Evolutionary conservation across 1,140 invertebrate genomes (phyloP), one percentile per base, ranked within the genome.

Genomic region (Drosophila lacertosa): DNA sequence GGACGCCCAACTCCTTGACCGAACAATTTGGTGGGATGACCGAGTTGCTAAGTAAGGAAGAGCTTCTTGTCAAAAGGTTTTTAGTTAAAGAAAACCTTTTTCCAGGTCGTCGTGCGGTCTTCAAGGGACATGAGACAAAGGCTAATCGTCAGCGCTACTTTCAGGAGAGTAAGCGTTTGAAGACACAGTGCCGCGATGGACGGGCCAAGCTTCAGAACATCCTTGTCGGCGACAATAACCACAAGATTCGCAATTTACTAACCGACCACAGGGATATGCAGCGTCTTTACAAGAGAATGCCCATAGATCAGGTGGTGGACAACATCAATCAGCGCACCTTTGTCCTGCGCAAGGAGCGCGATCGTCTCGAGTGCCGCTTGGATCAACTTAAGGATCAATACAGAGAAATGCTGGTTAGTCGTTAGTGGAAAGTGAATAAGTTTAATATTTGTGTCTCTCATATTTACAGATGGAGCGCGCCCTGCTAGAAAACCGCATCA

Each of bases 271-370:
- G 74, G 57, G 81, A 89, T 6, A 83, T 90, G 77, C 86, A 90
- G 53, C 75, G 89, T 1, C 33, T 91, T 0, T 91, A 91, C 50
- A 73, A 90, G 32, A 77, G 77, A 24, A 91, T 91, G 90, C 90
- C 90, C 16, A 74, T 89, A 35, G 68, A 90, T 24, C 29, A 76
- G 37, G 81, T 91, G 7, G 81, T 84, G 13, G 90, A 91, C 20
- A 90, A 91, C 16, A 90, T 91, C 2, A 90, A 91, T 74, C 86
- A 90, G 44, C 78, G 84, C 0, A 90, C 90, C 3, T 91, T 91
- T 82, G 80, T 88, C 4, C 48, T 89, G 74, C 78, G 89, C 0
- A 91, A 91, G 39, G 88, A 91, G 44, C 74, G 86, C 1, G 90
- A 91, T 80, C 89, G 88, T 7, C 55, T 90, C 4, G 57, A 74